Evolutionary conservation across 2,797 vertebrate genomes (phyloP).

Genomic region (Astyanax mexicanus): DNA sequence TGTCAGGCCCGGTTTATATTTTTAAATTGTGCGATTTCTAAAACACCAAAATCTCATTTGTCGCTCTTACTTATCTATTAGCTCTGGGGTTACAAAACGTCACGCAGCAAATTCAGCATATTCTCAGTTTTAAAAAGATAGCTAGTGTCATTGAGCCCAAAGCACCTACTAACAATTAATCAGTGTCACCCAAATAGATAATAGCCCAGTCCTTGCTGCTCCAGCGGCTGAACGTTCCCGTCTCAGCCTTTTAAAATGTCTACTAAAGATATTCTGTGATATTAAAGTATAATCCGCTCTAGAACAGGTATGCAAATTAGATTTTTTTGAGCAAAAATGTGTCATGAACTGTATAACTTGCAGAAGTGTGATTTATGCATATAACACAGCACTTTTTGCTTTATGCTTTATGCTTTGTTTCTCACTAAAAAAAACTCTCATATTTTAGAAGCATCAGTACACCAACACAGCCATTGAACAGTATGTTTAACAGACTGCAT

Average conservation of each 20-base stretch:
- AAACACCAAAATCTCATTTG: neutral
- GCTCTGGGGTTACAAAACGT: conserved; percentile 4
- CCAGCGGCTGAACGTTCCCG: neutral
- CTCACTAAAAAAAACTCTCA: too few species aligned
- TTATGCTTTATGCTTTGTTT: too few species aligned
- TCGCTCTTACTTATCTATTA: conserved; percentile 36
- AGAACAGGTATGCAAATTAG: neutral
- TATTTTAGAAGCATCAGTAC: too few species aligned
- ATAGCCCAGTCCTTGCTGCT: conserved; percentile 10
- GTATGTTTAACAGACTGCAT: too few species aligned
- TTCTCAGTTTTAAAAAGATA: conserved; percentile 26
- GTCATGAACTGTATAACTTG: too few species aligned
- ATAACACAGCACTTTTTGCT: too few species aligned
- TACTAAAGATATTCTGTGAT: neutral
- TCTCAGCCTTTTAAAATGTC: conserved; percentile 1
- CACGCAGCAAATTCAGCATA: conserved; percentile 18
- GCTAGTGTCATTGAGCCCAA: conserved; percentile 14
- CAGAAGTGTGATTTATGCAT: too few species aligned
- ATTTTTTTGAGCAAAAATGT: neutral
- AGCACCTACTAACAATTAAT: conserved; percentile 33
- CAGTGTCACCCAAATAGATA: conserved; percentile 29
- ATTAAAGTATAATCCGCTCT: neutral
- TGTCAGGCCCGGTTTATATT: neutral
- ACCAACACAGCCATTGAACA: too few species aligned
- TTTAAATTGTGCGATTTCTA: neutral